Percentiles rank a stretch among this genome's conserved stretches.
phyloP scores from a whole-genome alignment of 1,140 invertebrate genomes.

The Glossosoma conforme region DNA sequence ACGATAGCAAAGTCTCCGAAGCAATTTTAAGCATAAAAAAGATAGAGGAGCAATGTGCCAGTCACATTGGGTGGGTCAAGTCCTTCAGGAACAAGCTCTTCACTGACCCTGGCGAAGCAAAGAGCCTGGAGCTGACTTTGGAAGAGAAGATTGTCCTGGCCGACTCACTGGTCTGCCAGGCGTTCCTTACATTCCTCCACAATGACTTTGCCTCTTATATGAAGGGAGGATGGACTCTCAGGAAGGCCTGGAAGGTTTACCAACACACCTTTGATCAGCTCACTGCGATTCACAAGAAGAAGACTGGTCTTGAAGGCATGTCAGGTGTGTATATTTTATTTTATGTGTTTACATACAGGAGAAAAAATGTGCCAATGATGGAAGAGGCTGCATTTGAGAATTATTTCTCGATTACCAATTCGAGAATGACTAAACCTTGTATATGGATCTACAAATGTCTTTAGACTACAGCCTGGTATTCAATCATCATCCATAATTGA shows the following conservation, averaged over 20 bases:
- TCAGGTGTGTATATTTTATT: too few relatives aligned
- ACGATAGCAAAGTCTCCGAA: slow-evolving; percentile 60
- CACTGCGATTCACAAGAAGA: slow-evolving; percentile 46
- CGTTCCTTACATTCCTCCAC: slow-evolving; percentile 59
- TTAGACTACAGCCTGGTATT: too few relatives aligned
- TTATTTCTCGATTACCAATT: too few relatives aligned
- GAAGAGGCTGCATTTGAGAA: too few relatives aligned
- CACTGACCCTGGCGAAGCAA: slow-evolving; percentile 35
- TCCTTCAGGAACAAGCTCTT: slow-evolving; percentile 52
- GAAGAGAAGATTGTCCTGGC: slow-evolving; percentile 66
- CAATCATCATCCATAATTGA: too few relatives aligned
- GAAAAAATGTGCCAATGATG: too few relatives aligned
- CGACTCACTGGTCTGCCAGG: slow-evolving; percentile 54
- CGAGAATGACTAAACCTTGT: too few relatives aligned
- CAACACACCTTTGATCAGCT: slow-evolving; percentile 62
- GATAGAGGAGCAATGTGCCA: slow-evolving; percentile 58
- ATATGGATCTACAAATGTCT: too few relatives aligned
- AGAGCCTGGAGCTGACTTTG: slow-evolving; percentile 44
- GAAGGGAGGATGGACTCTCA: slow-evolving; percentile 65
- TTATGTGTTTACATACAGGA: too few relatives aligned
- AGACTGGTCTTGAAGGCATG: too few relatives aligned
- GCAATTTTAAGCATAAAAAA: slow-evolving; percentile 57
- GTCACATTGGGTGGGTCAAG: slow-evolving; percentile 55
- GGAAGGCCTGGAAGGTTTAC: slow-evolving; percentile 71
- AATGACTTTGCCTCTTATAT: slow-evolving; percentile 66